Conservation (phyloP, 2,888 invertebrate genomes). For the Archips xylosteana region DNA sequence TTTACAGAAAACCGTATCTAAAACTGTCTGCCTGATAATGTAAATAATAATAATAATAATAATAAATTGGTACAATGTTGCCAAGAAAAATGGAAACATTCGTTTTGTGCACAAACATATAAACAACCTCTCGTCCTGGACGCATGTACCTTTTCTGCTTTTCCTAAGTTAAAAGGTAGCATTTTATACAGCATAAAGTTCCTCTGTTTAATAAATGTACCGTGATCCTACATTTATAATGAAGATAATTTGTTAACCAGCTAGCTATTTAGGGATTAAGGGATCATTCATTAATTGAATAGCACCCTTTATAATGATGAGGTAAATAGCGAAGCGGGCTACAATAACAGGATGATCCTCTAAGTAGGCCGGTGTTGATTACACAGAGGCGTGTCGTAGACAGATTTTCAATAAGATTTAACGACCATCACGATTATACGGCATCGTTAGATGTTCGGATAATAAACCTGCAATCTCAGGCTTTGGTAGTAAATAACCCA, state of each 20-base stretch:
- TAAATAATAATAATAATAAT: too few species aligned
- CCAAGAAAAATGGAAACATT: too few species aligned
- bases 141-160: too few species aligned
- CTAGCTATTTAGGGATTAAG: neutral
- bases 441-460: slow-evolving; percentile 7
- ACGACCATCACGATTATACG: slow-evolving; percentile 26
- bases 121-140: too few species aligned
- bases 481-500: slow-evolving; percentile 3
- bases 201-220: neutral
- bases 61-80: too few species aligned
- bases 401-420: slow-evolving; percentile 36
- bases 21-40: too few species aligned
- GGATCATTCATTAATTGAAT: slow-evolving; percentile 1
- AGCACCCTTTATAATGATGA: neutral
- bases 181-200: too few species aligned
- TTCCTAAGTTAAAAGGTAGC: too few species aligned
- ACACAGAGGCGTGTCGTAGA: slow-evolving; percentile 27
- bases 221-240: neutral
- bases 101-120: too few species aligned
- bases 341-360: slow-evolving; percentile 16
- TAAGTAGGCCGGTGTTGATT: slow-evolving; percentile 20
- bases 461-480: slow-evolving; percentile 22
- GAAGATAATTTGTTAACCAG: neutral
- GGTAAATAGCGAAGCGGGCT: neutral
- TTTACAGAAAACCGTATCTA: too few species aligned